Base-by-base conservation (phyloP, 2,113 vertebrate genomes). In the Dunckerocampus dactyliophorus region DNA sequence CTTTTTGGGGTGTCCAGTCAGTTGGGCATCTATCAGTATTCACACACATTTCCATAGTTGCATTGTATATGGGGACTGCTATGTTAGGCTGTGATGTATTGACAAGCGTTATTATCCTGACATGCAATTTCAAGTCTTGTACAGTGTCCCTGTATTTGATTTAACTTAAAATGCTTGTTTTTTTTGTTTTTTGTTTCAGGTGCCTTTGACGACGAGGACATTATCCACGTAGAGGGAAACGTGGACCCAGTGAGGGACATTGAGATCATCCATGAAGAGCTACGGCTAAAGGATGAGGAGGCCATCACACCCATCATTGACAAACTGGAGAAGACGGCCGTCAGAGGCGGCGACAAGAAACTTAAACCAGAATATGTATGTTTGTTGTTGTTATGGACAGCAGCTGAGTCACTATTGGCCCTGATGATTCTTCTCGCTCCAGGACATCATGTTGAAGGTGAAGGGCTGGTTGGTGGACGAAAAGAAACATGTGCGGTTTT, bases 291-390 rank as follows among this genome's bases (percentile, higher is more conserved):
- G 84, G 97, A 99, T 58, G 94, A 96, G 81, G 97, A 99, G 82
- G 90, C 95, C 89, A 93, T 98, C 57, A 77, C 69, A 47, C 94
- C 94, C 15, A 90, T 94, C 79, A 87, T 98, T 55, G 96, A 99
- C 86, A 99, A 97, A 70, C 91, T 99, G 82, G 96, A 98, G 77
- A 92, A 99, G 87, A 94, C 94, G n/a, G 93, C 95, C 5, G 91
- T 98, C 62, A 93, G 96, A 88, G 96, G 96, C 78, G 84, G 91
- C 21, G 96, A 99, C 91, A 99, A 98, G 81, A 99, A 98, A 84
- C 92, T 99, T 78, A 98, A 98, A 82, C 96, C 97, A 65, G 95
- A 98, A 93, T 98, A 95, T 84, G 97, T 99, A 83, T 93, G 95
- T 71, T n/a, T 53, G 15, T 54, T 14, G 16, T 1, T 12, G 0